A percentile compares a stretch with the other conserved stretches of the same genome.
These are phyloP conservation scores for Venturia canescens DNA, from an alignment of 1,140 invertebrate species.

Conservation along the genomic window DNA sequence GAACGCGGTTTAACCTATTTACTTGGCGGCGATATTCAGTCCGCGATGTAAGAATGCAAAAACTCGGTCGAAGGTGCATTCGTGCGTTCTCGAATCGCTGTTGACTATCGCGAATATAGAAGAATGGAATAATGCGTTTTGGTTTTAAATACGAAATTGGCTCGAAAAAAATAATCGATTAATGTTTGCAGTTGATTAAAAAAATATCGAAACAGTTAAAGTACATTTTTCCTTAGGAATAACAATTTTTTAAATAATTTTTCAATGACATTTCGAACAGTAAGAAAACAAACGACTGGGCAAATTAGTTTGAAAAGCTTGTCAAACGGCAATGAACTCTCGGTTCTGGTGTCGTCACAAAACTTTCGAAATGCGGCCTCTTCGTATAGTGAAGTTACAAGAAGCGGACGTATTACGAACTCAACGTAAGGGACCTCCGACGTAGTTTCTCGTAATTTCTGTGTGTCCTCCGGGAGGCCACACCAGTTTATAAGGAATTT, in stretches of 20 bases:
- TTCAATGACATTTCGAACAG: not conserved
- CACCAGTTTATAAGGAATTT: slow-evolving; percentile 54
- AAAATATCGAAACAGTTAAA: no score
- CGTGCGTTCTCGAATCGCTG: slow-evolving; percentile 13
- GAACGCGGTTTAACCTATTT: not conserved
- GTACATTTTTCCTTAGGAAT: no score
- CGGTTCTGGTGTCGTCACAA: not conserved
- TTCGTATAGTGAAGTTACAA: slow-evolving; percentile 19
- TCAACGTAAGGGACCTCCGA: slow-evolving; percentile 48
- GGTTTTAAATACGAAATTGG: no score
- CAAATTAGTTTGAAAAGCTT: not conserved
- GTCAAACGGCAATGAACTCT: slow-evolving; percentile 62
- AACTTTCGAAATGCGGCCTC: slow-evolving; percentile 54
- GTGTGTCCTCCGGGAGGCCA: slow-evolving; percentile 36
- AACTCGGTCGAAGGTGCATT: slow-evolving; percentile 31
- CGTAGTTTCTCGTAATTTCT: slow-evolving; percentile 22
- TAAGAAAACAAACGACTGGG: slow-evolving; percentile 7
- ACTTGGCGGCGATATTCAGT: slow-evolving; percentile 10
- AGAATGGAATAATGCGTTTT: not conserved
- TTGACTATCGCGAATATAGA: slow-evolving; percentile 21
- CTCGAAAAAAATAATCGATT: not conserved
- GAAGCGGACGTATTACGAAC: not conserved
- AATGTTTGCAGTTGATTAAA: no score
- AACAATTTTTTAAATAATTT: no score
- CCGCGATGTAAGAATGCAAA: not conserved